A percentile compares a stretch with the other conserved stretches of the same genome.
These are phyloP conservation scores for Propithecus deckenii DNA, from an alignment of 2,797 vertebrate genomes.

Conservation along the genomic window DNA sequence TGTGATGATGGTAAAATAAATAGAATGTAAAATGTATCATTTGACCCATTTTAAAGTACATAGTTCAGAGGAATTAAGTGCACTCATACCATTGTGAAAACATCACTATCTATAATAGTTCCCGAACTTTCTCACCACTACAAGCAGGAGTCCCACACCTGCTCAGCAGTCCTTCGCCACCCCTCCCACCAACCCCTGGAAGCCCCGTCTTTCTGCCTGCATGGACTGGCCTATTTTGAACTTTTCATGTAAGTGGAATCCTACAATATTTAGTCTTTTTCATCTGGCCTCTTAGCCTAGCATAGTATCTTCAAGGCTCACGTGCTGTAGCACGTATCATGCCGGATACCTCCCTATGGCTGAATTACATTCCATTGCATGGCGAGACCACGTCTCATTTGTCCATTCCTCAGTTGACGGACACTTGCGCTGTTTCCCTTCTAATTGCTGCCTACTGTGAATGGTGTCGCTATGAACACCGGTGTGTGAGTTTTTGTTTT, in stretches of 20 bases:
- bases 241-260: fast-evolving
- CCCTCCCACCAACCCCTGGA: fast-evolving
- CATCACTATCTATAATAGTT: not conserved
- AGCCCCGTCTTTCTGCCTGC: fast-evolving
- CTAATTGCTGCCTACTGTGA: fast-evolving
- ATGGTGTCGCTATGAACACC: fast-evolving
- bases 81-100: not conserved
- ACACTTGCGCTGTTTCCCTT: fast-evolving
- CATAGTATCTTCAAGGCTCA: fast-evolving
- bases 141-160: not conserved
- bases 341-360: fast-evolving
- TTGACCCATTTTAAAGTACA: not conserved
- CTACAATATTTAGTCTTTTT: fast-evolving
- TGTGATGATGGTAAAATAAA: not conserved
- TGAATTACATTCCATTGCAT: fast-evolving
- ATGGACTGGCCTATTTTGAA: not conserved
- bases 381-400: fast-evolving
- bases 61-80: not conserved
- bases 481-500: fast-evolving
- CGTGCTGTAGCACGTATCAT: fast-evolving
- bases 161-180: fast-evolving
- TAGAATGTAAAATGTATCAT: not conserved
- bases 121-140: not conserved
- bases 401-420: fast-evolving
- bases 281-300: not conserved